These are phyloP conservation scores for Muscicapa comitata DNA, from an alignment of 2,797 vertebrate species.

Conservation along the genomic window DNA sequence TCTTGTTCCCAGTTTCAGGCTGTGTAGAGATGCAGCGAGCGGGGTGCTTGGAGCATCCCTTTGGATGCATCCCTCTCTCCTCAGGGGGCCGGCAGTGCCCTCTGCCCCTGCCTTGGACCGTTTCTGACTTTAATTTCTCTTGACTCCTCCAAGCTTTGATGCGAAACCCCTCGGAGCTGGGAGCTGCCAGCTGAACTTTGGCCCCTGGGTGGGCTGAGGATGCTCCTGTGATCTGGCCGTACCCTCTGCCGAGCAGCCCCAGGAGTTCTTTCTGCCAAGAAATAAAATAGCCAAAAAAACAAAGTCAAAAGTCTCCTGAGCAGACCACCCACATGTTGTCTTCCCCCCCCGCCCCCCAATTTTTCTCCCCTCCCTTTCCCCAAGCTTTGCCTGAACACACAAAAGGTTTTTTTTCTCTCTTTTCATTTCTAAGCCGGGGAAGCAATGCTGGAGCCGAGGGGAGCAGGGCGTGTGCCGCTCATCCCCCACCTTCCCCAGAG, in stretches of 20 bases:
- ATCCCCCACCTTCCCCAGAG: not conserved
- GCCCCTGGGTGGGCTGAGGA: slow-evolving; percentile 58
- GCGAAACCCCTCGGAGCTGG: not conserved
- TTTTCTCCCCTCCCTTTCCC: not conserved
- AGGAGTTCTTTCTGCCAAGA: slow-evolving; percentile 56
- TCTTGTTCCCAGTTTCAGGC: not conserved
- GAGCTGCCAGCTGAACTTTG: slow-evolving; percentile 49
- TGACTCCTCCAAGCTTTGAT: slow-evolving; percentile 36
- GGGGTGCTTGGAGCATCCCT: not conserved
- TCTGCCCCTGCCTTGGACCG: not conserved
- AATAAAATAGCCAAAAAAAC: slow-evolving; percentile 52
- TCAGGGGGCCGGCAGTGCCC: not conserved
- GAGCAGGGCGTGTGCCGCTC: not conserved
- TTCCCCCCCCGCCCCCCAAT: accelerated
- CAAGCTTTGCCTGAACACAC: not conserved
- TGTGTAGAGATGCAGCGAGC: not conserved
- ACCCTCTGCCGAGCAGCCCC: slow-evolving; percentile 37
- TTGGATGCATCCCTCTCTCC: not conserved
- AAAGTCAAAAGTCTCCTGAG: slow-evolving; percentile 52
- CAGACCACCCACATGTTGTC: slow-evolving; percentile 51
- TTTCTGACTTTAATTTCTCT: slow-evolving; percentile 58
- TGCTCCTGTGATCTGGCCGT: slow-evolving; percentile 37
- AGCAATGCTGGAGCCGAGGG: not conserved
- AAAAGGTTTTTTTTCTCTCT: not conserved
- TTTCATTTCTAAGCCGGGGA: not conserved